Conservation (phyloP, 2,797 vertebrate genomes). For the Thunnus albacares region DNA sequence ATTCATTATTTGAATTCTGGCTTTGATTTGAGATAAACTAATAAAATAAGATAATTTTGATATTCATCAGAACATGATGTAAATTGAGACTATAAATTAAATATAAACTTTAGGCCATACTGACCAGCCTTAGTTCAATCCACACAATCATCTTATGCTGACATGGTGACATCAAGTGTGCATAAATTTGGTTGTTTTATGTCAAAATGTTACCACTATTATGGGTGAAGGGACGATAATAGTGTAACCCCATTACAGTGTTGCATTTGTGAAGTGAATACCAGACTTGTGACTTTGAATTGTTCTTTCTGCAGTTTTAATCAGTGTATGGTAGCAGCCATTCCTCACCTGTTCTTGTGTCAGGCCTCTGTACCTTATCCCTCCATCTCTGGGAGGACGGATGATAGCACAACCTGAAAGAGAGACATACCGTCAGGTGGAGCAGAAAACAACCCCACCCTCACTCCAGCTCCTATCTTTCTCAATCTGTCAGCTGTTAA, state of each 20-base stretch:
- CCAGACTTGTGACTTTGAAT: not conserved
- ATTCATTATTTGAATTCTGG: too few species aligned
- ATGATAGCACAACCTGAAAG: constrained; percentile 89
- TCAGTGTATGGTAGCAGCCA: not conserved
- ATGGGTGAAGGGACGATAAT: not conserved
- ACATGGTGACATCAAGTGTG: not conserved
- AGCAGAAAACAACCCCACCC: not conserved
- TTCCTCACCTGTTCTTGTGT: constrained; percentile 87
- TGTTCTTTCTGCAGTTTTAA: not conserved
- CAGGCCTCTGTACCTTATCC: constrained; percentile 92
- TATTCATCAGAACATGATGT: too few species aligned
- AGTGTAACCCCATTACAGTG: not conserved
- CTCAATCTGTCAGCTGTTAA: not conserved
- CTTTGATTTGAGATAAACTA: too few species aligned
- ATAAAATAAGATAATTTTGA: too few species aligned
- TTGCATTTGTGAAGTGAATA: not conserved
- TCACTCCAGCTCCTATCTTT: not conserved
- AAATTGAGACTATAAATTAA: not conserved
- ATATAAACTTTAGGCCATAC: too few species aligned
- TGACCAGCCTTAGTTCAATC: not conserved
- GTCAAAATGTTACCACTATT: not conserved
- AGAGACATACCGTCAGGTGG: constrained; percentile 31
- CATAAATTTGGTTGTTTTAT: not conserved
- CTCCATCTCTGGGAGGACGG: constrained; percentile 91
- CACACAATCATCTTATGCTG: not conserved